A percentile compares a stretch with the other conserved stretches of the same genome.
These are phyloP conservation scores for Chlorops oryzae DNA, from an alignment of 1,140 invertebrate genomes.

Conservation along the genomic window DNA sequence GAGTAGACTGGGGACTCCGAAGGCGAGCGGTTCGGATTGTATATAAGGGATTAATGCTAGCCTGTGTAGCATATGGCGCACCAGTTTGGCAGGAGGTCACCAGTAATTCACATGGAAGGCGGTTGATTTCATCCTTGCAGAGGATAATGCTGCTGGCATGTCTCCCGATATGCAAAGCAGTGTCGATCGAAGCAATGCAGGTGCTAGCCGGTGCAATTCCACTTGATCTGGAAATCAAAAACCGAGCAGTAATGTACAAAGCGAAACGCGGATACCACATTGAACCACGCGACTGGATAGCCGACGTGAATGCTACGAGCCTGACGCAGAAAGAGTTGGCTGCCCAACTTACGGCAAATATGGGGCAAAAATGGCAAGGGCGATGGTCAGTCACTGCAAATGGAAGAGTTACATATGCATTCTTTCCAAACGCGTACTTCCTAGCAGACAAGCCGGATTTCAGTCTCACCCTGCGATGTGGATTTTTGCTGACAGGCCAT, in stretches of 20 bases:
- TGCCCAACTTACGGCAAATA: not conserved
- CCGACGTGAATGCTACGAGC: not conserved
- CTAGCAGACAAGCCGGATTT: not conserved
- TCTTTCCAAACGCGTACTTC: slow-evolving; percentile 5
- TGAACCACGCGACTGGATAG: not conserved
- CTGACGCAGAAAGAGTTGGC: not conserved
- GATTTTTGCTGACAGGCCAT: slow-evolving; percentile 18
- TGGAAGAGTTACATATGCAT: slow-evolving; percentile 10
- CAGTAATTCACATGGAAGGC: not conserved
- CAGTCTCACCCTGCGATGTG: slow-evolving; percentile 8
- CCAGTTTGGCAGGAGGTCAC: slow-evolving; percentile 3
- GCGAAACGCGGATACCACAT: slow-evolving; percentile 3
- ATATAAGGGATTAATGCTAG: slow-evolving; percentile 10
- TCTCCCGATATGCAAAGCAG: slow-evolving; percentile 21
- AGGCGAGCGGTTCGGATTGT: slow-evolving; percentile 4
- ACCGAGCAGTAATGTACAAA: slow-evolving; percentile 4
- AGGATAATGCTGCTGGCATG: slow-evolving; percentile 21
- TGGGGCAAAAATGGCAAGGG: not conserved
- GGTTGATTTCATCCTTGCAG: slow-evolving; percentile 16
- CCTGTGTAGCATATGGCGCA: slow-evolving; percentile 13
- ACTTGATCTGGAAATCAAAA: slow-evolving; percentile 18
- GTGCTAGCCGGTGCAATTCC: slow-evolving; percentile 18
- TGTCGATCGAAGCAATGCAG: slow-evolving; percentile 21
- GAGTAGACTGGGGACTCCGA: slow-evolving; percentile 8
- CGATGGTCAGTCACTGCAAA: slow-evolving; percentile 7